Base-by-base conservation (phyloP, 1,140 invertebrate genomes). In the Eubasilissa regina region DNA sequence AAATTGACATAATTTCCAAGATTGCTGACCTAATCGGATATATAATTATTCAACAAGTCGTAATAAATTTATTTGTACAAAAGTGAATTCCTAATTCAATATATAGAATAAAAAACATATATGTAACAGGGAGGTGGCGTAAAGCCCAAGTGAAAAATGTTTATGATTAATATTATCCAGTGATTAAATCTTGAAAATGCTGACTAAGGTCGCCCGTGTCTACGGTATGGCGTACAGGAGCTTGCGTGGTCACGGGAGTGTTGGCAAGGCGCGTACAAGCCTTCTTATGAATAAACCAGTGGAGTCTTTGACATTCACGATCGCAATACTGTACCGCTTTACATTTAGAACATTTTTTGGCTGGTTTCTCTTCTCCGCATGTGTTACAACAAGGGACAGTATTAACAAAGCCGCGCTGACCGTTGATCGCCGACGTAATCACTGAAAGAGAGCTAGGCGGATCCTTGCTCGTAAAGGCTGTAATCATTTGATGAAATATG, bases 251-350 rank as follows among this genome's bases (percentile, higher is more conserved):
- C 11, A 86, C 84, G 4, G 89, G 86, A 6, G 84, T 85, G 84
- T 86, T 86, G 1, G 84, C 89, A 43, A 93, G 88, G 82, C 92
- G 89, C 9, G 92, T 90, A 83, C 95, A 95, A 35, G 91, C 92
- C 86, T 97, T 98, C 88, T 99, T 99, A 87, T 99, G 98, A 81
- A 96, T 93, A 83, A 95, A 94, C 98, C 98, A 99, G 88, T 99
- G 97, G 8, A 98, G 87, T 83, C 96, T 93, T 87, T 99, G 98
- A 87, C 98, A 99, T 83, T 95, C 93, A 81, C 95, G 91, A 86
- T 98, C 94, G 89, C 98, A 99, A 86, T 99, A 99, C 83, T 95
- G 92, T 12, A 97, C 96, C 75, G 92, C 92, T 91, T 98, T 98
- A 87, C 98, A 99, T 85, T 95, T 96, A n/a, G 96, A 94, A 87